Evolutionary conservation across 1,140 invertebrate genomes (phyloP), one percentile per base, ranked within the genome.

Genomic region (Pseudomyrmex gracilis): DNA sequence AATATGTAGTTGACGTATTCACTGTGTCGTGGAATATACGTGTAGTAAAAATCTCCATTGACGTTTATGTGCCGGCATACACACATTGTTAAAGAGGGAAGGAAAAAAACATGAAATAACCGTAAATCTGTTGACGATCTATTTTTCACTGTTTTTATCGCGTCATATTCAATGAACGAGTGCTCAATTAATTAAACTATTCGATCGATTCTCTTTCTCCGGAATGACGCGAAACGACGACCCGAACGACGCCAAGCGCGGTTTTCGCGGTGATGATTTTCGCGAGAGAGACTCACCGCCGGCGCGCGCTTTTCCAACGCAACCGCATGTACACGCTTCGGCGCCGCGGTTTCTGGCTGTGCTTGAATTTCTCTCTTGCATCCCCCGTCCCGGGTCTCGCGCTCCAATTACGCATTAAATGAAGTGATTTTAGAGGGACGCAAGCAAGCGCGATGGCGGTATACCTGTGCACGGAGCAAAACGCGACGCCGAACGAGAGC

Each of bases 401-500:
- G 43, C 43, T 49, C 43, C 43, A 66, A 66, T 47, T 43, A 47
- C 64, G 17, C 64, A 49, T 66, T 66, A 66, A 66, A 66, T 45
- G 43, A 8, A 66, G 63, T 49, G 64, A 66, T 66, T 66, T 66
- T 61, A 13, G 58, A 61, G 13, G 58, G 9, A 10, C 57, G 17
- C 9, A 1, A 1, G n/a, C n/a, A n/a, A 63, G 15, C 34, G 10
- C 3, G 17, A 8, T 34, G 34, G 34, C 7, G 34, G 34, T 34
- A 34, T 34, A 34, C 0, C 34, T 34, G 34, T 34, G 34, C 34
- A 34, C 34, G 34, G 15, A 34, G 2, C 24, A 10, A 66, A 66
- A 66, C 45, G 4, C 20, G 17, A 4, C n/a, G 10, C 34, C n/a
- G 17, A 22, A 20, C 13, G 13, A 12, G 22, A 12, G 7, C 12